Conservation (phyloP, 1,140 invertebrate genomes). For the Octopus sinensis region DNA sequence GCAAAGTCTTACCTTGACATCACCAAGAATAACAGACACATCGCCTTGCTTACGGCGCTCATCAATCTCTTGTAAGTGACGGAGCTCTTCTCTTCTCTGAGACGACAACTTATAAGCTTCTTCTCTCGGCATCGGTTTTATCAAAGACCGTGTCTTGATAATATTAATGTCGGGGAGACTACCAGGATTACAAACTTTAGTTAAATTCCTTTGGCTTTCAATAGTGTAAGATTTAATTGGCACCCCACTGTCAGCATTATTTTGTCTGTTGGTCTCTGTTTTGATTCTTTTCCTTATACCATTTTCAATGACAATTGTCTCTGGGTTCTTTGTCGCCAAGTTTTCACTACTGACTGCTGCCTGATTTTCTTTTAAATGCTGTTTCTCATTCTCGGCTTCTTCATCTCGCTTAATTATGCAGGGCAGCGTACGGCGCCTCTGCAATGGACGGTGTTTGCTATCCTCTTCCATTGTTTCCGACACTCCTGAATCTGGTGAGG, state of each 20-base stretch:
- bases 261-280: conserved; percentile 28
- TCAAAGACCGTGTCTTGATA: conserved; percentile 54
- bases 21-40: conserved; percentile 52
- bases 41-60: conserved; percentile 62
- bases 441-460: conserved; percentile 38
- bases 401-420: conserved; percentile 43
- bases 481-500: conserved; percentile 58
- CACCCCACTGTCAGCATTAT: conserved; percentile 38
- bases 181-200: conserved; percentile 44
- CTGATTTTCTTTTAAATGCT: conserved; percentile 33
- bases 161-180: conserved; percentile 85
- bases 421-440: conserved; percentile 51
- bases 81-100: conserved; percentile 86
- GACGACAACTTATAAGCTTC: conserved; percentile 91
- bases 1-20: conserved; percentile 75
- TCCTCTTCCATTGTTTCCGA: conserved; percentile 50
- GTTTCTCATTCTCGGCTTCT: conserved; percentile 27
- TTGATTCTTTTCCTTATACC: conserved; percentile 56
- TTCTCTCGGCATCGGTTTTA: conserved; percentile 83
- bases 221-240: conserved; percentile 64
- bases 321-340: conserved; percentile 40
- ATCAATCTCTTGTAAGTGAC: conserved; percentile 84
- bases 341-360: conserved; percentile 52
- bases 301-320: conserved; percentile 57
- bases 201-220: conserved; percentile 72